Conservation (phyloP, 2,797 vertebrate genomes). For the Emys orbicularis region DNA sequence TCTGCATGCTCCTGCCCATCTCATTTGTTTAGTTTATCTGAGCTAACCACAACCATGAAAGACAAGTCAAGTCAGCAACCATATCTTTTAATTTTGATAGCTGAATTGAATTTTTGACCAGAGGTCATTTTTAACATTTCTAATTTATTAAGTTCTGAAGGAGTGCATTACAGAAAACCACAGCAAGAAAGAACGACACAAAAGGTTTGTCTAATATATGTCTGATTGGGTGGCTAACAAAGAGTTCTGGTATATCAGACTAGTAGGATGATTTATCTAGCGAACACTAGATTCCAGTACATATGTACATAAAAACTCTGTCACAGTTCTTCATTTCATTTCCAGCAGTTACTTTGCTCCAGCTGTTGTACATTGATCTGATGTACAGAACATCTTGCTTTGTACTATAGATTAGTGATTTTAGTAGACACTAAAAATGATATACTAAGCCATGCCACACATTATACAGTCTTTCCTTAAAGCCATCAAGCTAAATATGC, state of each 20-base stretch:
- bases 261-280: conserved; percentile 28
- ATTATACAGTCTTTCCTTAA: conserved; percentile 37
- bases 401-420: conserved; percentile 14
- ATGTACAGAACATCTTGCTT: conserved; percentile 32
- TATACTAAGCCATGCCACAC: neutral
- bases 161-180: neutral
- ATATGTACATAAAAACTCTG: conserved; percentile 9
- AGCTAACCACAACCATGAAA: neutral
- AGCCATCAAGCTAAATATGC: conserved; percentile 24
- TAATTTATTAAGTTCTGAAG: neutral
- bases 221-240: conserved; percentile 2
- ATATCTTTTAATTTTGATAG: neutral
- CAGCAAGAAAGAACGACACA: neutral
- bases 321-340: conserved; percentile 19
- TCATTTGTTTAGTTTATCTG: neutral
- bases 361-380: conserved; percentile 35
- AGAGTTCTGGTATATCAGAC: neutral
- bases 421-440: neutral
- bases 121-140: neutral
- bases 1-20: neutral
- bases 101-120: neutral
- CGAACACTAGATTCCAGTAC: neutral
- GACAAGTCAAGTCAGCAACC: neutral
- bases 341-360: conserved; percentile 49
- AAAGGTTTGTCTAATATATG: neutral